A percentile compares a stretch with the other conserved stretches of the same genome.
These are phyloP conservation scores for Embiotoca jacksoni DNA, from an alignment of 2,113 vertebrate genomes.

Conservation along the genomic window DNA sequence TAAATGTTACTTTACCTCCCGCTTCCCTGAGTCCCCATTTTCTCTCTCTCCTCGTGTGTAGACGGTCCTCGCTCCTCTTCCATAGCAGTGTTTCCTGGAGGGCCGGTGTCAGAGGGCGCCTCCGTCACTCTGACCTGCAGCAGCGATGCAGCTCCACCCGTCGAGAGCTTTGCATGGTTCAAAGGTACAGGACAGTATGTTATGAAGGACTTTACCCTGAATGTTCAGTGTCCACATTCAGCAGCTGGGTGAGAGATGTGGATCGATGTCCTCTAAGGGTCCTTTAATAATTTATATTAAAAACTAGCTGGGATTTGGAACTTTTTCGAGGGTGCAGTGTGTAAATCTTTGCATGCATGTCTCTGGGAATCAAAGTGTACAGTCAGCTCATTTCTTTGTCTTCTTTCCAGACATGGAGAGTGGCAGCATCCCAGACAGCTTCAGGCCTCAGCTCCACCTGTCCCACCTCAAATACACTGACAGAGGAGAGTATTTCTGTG, in stretches of 20 bases:
- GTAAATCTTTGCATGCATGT: not conserved
- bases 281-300: not conserved
- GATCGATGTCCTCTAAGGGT: not conserved
- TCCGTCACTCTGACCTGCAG: conserved; percentile 81
- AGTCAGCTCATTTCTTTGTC: not conserved
- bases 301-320: not conserved
- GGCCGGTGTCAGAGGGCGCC: conserved; percentile 72
- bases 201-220: not conserved
- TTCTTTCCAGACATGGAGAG: conserved; percentile 76
- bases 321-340: not conserved
- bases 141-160: conserved; percentile 82
- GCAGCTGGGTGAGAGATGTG: not conserved
- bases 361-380: not conserved
- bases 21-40: not conserved
- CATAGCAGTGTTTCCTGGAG: conserved; percentile 66
- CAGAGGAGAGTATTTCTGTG: conserved; percentile 83
- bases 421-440: conserved; percentile 84
- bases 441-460: conserved; percentile 80
- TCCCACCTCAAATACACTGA: conserved; percentile 76
- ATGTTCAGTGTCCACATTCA: not conserved
- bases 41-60: conserved; percentile 25
- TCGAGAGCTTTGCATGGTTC: conserved; percentile 86
- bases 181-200: conserved; percentile 61
- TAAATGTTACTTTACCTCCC: not conserved
- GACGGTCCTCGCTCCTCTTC: conserved; percentile 80